Conservation (phyloP, 2,113 vertebrate genomes). For the Otocyon megalotis region DNA sequence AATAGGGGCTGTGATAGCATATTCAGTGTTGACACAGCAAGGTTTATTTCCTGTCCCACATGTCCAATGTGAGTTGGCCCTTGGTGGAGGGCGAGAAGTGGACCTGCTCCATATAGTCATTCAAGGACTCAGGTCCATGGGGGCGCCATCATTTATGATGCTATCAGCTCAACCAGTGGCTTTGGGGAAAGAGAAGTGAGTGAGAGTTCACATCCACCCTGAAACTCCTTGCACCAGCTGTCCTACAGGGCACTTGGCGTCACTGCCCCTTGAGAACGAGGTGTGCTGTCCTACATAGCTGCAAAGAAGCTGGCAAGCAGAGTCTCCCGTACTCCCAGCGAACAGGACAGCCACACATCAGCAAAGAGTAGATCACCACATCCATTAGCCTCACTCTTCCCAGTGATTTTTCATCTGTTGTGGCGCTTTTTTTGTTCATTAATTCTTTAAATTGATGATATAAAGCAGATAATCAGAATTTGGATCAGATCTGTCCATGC, state of each 20-base stretch:
- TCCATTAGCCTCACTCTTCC: background rate
- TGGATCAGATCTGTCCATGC: background rate
- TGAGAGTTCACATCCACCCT: background rate
- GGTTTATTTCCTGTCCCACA: background rate
- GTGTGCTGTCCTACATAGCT: background rate
- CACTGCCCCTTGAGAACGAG: background rate
- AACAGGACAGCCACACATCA: background rate
- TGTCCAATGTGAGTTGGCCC: background rate
- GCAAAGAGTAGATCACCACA: background rate
- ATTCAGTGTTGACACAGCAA: background rate
- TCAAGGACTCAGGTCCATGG: background rate
- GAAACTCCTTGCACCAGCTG: background rate
- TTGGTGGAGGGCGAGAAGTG: background rate
- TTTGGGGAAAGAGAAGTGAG: background rate
- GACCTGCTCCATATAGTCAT: background rate
- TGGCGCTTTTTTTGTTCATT: background rate
- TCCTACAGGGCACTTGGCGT: background rate
- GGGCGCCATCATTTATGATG: background rate
- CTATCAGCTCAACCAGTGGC: background rate
- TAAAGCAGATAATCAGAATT: slow-evolving; percentile 9
- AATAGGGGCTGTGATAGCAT: background rate
- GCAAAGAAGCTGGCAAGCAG: background rate
- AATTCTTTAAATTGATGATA: background rate
- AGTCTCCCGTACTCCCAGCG: background rate
- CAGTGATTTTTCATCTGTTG: background rate